phyloP scores from a whole-genome alignment of 2,113 vertebrate genomes.

The Eudyptes chrysolophus region DNA sequence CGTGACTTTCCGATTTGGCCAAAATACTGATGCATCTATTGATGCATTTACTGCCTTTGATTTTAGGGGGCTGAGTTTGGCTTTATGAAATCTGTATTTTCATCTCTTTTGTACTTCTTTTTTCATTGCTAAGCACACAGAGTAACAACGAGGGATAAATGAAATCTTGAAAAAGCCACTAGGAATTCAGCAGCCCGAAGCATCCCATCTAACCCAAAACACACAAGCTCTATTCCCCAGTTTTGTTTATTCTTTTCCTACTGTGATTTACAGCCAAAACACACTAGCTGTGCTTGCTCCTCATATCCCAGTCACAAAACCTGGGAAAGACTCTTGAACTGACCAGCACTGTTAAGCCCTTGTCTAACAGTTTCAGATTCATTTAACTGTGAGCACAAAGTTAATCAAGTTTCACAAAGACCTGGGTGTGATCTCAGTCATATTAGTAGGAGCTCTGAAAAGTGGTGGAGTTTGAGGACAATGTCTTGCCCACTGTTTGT shows the following conservation, averaged over 20 bases:
- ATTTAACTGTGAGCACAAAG: background rate
- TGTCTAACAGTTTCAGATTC: background rate
- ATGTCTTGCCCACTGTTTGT: background rate
- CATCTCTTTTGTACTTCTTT: constrained; percentile 51
- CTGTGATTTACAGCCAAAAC: constrained; percentile 43
- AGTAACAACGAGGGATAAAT: constrained; percentile 66
- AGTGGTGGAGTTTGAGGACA: background rate
- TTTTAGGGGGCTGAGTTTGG: constrained; percentile 25
- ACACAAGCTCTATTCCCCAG: background rate
- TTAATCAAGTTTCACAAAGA: constrained; percentile 19
- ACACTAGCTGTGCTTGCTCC: constrained; percentile 16
- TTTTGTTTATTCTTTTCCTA: constrained; percentile 32
- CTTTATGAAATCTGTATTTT: constrained; percentile 41
- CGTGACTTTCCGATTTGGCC: constrained; percentile 30
- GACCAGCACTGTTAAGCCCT: background rate
- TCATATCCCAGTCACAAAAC: constrained; percentile 34
- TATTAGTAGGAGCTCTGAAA: background rate
- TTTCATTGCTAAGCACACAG: constrained; percentile 54
- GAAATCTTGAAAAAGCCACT: constrained; percentile 73
- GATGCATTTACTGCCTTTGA: constrained; percentile 60
- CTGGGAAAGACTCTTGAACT: background rate
- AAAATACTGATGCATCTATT: constrained; percentile 50
- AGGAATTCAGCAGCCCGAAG: constrained; percentile 56
- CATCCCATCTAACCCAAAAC: constrained; percentile 46
- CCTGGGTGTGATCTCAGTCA: background rate